Percentiles rank a stretch among this genome's conserved stretches.
phyloP scores from a whole-genome alignment of 1,140 invertebrate species.

The Pissodes strobi region DNA sequence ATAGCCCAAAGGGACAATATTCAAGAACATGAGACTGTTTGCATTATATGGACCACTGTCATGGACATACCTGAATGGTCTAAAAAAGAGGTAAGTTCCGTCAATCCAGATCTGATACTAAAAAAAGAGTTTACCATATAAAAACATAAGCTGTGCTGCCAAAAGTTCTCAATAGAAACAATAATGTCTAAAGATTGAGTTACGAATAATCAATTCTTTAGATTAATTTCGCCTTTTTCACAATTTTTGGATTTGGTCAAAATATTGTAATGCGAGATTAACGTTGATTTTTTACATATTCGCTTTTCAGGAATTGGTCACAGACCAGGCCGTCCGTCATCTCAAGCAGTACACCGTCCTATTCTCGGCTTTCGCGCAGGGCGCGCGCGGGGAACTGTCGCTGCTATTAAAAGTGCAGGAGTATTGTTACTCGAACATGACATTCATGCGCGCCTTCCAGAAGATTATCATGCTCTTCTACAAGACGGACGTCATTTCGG shows the following conservation, averaged over 20 bases:
- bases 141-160: no score
- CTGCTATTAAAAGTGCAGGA: constrained; percentile 92
- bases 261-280: no score
- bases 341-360: constrained; percentile 82
- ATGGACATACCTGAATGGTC: constrained; percentile 97
- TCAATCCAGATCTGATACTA: no score
- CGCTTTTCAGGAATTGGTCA: constrained; percentile 78
- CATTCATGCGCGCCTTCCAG: constrained; percentile 97
- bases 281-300: no score
- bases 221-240: no score
- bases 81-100: constrained; percentile 90
- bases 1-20: constrained; percentile 80
- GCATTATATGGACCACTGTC: constrained; percentile 87
- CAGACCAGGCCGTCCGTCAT: constrained; percentile 92
- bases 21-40: constrained; percentile 87
- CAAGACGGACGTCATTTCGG: constrained; percentile 90
- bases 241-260: no score
- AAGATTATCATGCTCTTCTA: constrained; percentile 96
- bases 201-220: no score
- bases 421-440: constrained; percentile 98
- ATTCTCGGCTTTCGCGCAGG: constrained; percentile 83
- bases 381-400: constrained; percentile 82
- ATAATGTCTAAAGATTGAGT: no score
- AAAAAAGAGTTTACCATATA: no score
- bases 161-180: no score